Evolutionary conservation across 2,113 vertebrate genomes (phyloP), one percentile per base, ranked within the genome.

Genomic region (Halcyon malimbica): DNA sequence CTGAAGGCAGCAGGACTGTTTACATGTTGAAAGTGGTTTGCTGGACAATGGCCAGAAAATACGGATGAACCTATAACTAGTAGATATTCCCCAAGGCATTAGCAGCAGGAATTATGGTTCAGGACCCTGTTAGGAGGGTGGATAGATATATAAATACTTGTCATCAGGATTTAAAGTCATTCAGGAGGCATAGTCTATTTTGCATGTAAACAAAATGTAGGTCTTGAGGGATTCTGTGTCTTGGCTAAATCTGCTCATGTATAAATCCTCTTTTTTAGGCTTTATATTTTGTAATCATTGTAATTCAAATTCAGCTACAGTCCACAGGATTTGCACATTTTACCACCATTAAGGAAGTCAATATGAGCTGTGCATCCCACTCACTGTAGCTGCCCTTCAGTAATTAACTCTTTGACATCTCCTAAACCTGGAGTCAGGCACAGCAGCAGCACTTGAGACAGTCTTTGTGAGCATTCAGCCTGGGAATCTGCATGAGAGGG

Each of bases 191-290:
- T 37, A 67, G 90, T 37, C 92, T 93, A 15, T 64, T 96, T 79
- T 83, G 90, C 90, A 87, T 92, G 90, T 95, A 93, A 96, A 96
- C 86, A 94, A 96, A 96, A 92, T 90, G 83, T 95, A 87, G 88
- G 92, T 93, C 96, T 94, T 59, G 80, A 90, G 90, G 88, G 94
- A 96, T 83, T 91, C 92, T 94, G 65, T 75, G 79, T 92, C 92
- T 83, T 4, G 1, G 68, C 80, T 93, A 78, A 96, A 96, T 94
- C 95, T 93, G 86, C 92, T 96, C 90, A 41, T 53, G 73, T 79
- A 78, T 50, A 97, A 97, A 97, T 96, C 96, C 96, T 95, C 96
- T 96, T 96, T 96, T 84, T 92, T 71, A 75, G 92, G 94, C 89
- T 96, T 96, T 96, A 69, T 91, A 82, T 95, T 94, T 96, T 90